Conservation (phyloP, 2,113 vertebrate genomes). For the Microcebus jonahi region DNA sequence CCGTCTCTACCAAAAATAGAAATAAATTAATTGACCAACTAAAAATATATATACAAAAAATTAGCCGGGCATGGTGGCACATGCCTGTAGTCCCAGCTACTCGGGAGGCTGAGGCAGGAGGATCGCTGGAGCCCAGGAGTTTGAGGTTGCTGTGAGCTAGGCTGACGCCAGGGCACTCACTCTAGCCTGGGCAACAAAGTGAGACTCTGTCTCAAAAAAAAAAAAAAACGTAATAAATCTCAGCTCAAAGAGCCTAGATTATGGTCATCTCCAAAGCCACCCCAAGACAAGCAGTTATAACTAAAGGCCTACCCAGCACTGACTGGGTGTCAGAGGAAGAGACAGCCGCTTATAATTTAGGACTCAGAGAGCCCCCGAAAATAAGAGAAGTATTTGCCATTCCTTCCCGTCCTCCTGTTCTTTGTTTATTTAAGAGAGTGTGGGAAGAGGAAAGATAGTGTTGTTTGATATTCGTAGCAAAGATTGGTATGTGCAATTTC, state of each 20-base stretch:
- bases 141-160: too few relatives aligned
- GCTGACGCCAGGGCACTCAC: too few relatives aligned
- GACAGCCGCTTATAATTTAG: neutral
- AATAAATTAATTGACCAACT: too few relatives aligned
- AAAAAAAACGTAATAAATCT: neutral
- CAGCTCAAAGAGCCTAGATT: neutral
- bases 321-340: neutral
- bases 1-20: too few relatives aligned
- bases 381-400: neutral
- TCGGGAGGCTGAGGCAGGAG: too few relatives aligned
- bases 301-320: neutral
- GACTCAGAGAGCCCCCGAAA: neutral
- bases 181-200: too few relatives aligned
- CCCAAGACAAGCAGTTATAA: neutral
- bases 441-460: neutral
- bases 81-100: too few relatives aligned
- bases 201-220: too few relatives aligned
- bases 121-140: too few relatives aligned
- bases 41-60: too few relatives aligned
- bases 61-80: too few relatives aligned
- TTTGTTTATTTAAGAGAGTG: neutral
- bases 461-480: neutral
- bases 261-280: neutral
- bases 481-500: neutral
- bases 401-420: neutral